These are phyloP conservation scores for Heliconius hermathena DNA, from an alignment of 1,140 invertebrate genomes.

Conservation along the genomic window DNA sequence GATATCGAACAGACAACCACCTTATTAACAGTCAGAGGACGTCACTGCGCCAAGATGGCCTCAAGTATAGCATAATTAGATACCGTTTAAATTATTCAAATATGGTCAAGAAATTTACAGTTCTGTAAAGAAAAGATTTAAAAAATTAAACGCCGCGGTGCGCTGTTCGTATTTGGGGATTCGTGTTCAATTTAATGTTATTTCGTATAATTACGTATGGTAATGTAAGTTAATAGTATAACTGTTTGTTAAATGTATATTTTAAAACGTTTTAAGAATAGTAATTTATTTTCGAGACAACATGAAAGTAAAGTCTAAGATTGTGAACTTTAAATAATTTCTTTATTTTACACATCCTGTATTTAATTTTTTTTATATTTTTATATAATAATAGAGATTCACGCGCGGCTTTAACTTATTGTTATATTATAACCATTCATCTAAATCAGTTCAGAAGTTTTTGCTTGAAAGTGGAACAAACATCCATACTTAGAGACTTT, in stretches of 20 bases:
- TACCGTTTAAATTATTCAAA: not conserved
- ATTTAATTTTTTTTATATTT: too few species aligned
- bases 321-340: not conserved
- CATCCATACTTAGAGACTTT: too few species aligned
- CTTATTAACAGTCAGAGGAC: not conserved
- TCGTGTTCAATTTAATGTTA: not conserved
- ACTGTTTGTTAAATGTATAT: not conserved
- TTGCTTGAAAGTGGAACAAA: too few species aligned
- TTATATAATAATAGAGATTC: too few species aligned
- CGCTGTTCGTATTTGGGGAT: not conserved
- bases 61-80: not conserved
- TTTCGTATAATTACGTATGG: conserved; percentile 1
- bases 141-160: not conserved
- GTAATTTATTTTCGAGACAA: not conserved
- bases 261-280: not conserved
- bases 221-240: conserved; percentile 12
- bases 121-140: not conserved
- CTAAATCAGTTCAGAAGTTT: too few species aligned
- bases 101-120: not conserved
- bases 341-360: not conserved
- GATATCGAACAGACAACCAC: not conserved
- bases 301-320: not conserved
- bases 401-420: too few species aligned
- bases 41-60: too few species aligned
- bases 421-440: too few species aligned